These are phyloP conservation scores for Nothura maculosa DNA, from an alignment of 2,797 vertebrate genomes.

Conservation along the genomic window DNA sequence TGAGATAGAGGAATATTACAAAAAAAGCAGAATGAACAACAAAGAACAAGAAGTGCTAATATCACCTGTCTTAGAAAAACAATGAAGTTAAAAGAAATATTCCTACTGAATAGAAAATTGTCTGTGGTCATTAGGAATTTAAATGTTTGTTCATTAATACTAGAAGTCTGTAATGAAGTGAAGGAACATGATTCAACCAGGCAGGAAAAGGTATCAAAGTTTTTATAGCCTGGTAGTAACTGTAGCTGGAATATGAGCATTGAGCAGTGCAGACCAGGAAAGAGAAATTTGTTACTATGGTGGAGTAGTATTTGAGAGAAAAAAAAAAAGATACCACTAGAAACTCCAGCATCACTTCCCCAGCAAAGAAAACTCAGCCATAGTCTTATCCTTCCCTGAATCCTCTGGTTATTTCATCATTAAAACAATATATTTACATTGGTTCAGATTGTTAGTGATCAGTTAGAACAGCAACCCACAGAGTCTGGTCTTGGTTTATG, in stretches of 20 bases:
- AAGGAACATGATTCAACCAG: not conserved
- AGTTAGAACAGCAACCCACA: not conserved
- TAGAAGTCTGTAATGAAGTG: not conserved
- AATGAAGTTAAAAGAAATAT: not conserved
- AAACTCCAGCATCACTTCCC: not conserved
- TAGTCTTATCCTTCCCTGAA: not conserved
- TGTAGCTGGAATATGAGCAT: not conserved
- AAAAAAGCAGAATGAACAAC: not conserved
- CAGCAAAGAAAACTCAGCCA: not conserved
- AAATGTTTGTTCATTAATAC: not conserved
- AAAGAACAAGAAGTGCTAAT: not conserved
- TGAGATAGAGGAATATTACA: not conserved
- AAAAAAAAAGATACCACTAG: not conserved
- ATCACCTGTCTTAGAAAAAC: not conserved
- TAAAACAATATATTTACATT: not conserved
- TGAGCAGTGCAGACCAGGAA: not conserved
- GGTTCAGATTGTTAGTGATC: not conserved
- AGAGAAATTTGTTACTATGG: not conserved
- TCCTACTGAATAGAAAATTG: not conserved
- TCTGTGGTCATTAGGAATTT: not conserved
- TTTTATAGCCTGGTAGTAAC: not conserved
- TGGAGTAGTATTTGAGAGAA: not conserved
- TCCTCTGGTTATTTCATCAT: not conserved
- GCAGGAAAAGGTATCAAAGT: not conserved
- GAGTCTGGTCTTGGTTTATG: not conserved